Evolutionary conservation across 2,888 invertebrate species (phyloP), one percentile per base, ranked within the genome.

Genomic region (Taphrorychus bicolor): DNA sequence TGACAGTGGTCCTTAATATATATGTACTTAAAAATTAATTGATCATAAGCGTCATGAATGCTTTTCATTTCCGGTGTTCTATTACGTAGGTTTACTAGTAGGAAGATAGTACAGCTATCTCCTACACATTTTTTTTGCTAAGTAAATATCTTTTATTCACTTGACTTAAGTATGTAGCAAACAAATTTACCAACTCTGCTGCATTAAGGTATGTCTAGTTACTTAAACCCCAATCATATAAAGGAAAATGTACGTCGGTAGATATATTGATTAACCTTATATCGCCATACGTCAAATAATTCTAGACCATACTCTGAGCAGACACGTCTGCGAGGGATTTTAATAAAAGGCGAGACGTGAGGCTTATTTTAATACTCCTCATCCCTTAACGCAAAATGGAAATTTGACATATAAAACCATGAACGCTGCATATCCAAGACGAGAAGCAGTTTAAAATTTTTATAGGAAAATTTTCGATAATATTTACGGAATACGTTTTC

Each of bases 301-400:
- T 17, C 14, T 45, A 5, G 45, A 18, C 45, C 18, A 45, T 45
- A 45, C 14, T 45, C 45, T 17, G 18, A n/a, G 45, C 45, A 45
- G 45, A 45, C 45, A 18, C 45, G 45, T 17, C 14, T 14, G 2
- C 18, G 16, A 18, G 45, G 45, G 16, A 7, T 45, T 45, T 45
- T 45, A 45, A 45, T 45, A 45, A 45, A 45, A 18, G 45, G n/a
- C 45, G 5, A 14, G 45, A 45, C 45, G 45, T 45, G 45, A 45
- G 16, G 18, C 45, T 45, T 45, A 45, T 45, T 45, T 45, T 45
- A 45, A 45, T 18, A 18, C 18, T 18, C 45, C 45, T 14, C 14
- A 17, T 45, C 18, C 18, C n/a, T 45, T 17, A 45, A 45, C 16
- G 45, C 18, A 18, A 45, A 45, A 45, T 45, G 45, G 45, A 45